Conservation (phyloP, 2,113 vertebrate species). For the Nettapus auritus region DNA sequence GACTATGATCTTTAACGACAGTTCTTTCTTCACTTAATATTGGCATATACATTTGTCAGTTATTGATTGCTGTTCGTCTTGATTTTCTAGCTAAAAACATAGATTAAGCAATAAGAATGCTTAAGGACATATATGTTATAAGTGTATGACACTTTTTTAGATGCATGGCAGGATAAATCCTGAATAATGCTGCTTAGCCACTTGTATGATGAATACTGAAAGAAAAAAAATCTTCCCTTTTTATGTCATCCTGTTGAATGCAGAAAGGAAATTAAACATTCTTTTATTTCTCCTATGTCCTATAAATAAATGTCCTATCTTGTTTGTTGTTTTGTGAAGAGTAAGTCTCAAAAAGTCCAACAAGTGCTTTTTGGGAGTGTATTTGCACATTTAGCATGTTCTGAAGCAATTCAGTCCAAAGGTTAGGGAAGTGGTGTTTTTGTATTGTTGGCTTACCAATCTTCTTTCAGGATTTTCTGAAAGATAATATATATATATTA, state of each 20-base stretch:
- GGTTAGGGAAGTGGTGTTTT: neutral
- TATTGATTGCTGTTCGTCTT: neutral
- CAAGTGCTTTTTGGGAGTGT: rapidly evolving
- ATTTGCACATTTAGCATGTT: neutral
- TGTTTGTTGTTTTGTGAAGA: neutral
- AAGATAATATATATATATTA: no score
- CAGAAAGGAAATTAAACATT: neutral
- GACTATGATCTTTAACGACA: neutral
- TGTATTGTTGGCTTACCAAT: neutral
- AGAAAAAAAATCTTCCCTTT: neutral
- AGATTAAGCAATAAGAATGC: neutral
- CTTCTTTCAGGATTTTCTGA: neutral
- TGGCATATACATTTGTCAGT: neutral
- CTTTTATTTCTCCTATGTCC: neutral
- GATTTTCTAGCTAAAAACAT: neutral
- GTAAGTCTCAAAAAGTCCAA: neutral
- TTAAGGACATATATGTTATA: neutral
- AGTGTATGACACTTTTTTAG: neutral
- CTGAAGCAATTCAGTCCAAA: neutral
- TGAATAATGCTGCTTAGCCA: slow-evolving; percentile 24
- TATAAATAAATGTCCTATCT: neutral
- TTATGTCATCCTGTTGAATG: neutral
- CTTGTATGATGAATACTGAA: neutral
- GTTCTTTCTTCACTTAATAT: neutral
- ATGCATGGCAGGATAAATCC: neutral